phyloP scores from a whole-genome alignment of 2,888 invertebrate genomes.

The Diarsia dahlii region DNA sequence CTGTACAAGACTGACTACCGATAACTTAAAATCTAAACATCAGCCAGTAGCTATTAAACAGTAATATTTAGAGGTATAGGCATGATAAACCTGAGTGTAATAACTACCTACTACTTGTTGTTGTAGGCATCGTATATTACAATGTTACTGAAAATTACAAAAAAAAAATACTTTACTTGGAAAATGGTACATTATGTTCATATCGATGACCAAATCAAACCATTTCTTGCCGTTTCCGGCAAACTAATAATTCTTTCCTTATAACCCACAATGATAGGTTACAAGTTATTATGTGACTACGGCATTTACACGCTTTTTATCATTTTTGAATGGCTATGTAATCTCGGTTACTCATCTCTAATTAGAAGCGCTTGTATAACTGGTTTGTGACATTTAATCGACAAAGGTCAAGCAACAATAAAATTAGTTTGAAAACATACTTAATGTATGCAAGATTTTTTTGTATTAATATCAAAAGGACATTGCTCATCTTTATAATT shows the following conservation, averaged over 20 bases:
- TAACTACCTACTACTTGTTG: not conserved
- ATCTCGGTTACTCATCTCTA: slow-evolving; percentile 18
- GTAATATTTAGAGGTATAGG: not conserved
- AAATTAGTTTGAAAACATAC: slow-evolving; percentile 32
- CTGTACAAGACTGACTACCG: too few species aligned
- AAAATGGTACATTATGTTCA: not conserved
- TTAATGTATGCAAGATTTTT: slow-evolving; percentile 17
- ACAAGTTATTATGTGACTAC: not conserved
- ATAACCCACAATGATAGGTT: slow-evolving; percentile 7
- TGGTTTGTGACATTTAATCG: slow-evolving; percentile 43
- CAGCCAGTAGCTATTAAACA: not conserved
- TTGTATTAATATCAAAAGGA: not conserved
- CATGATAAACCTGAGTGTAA: not conserved
- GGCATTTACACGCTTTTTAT: slow-evolving; percentile 18
- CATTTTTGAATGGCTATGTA: slow-evolving; percentile 19
- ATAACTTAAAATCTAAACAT: too few species aligned
- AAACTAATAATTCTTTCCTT: slow-evolving; percentile 13
- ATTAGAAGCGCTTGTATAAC: slow-evolving; percentile 28
- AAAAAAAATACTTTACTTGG: not conserved
- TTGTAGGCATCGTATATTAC: not conserved
- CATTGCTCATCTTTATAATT: too few species aligned
- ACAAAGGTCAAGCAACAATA: slow-evolving; percentile 51
- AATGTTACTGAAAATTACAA: not conserved
- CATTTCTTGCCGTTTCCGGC: not conserved
- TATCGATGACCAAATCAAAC: not conserved